phyloP scores from a whole-genome alignment of 1,140 invertebrate species.

The Tetraneura akinire region DNA sequence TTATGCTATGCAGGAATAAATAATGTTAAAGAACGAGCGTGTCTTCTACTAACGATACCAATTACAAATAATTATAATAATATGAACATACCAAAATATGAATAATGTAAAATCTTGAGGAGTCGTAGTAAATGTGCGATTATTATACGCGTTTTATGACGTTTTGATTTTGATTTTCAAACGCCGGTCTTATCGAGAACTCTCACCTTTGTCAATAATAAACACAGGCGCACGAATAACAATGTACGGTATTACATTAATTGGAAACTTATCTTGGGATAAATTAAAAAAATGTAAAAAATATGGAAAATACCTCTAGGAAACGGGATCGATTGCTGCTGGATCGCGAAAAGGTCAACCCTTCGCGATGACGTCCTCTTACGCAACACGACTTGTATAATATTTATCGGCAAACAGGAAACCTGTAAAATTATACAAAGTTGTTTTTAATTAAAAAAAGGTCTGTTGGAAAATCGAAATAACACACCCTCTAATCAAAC shows the following conservation, averaged over 20 bases:
- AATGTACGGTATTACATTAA: not conserved
- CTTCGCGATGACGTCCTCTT: not conserved
- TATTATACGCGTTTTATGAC: no score
- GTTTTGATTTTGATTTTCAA: no score
- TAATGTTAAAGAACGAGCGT: no score
- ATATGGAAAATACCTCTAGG: slow-evolving; percentile 21
- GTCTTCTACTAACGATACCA: no score
- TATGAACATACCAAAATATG: no score
- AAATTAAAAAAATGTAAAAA: slow-evolving; percentile 8
- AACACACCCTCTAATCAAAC: no score
- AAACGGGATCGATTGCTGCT: slow-evolving; percentile 16
- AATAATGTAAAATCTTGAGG: no score
- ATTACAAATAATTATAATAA: no score
- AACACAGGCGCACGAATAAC: not conserved
- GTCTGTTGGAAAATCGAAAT: not conserved
- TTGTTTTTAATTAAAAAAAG: slow-evolving; percentile 39
- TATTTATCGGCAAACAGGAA: not conserved
- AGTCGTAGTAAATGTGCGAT: no score
- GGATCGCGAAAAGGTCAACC: slow-evolving; percentile 1
- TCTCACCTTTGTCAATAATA: no score
- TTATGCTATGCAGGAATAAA: no score
- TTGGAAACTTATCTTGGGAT: slow-evolving; percentile 18
- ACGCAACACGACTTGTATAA: not conserved
- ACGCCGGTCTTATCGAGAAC: no score
- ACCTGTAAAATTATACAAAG: slow-evolving; percentile 8